phyloP scores from a whole-genome alignment of 2,113 vertebrate genomes.

The Thermophis baileyi region DNA sequence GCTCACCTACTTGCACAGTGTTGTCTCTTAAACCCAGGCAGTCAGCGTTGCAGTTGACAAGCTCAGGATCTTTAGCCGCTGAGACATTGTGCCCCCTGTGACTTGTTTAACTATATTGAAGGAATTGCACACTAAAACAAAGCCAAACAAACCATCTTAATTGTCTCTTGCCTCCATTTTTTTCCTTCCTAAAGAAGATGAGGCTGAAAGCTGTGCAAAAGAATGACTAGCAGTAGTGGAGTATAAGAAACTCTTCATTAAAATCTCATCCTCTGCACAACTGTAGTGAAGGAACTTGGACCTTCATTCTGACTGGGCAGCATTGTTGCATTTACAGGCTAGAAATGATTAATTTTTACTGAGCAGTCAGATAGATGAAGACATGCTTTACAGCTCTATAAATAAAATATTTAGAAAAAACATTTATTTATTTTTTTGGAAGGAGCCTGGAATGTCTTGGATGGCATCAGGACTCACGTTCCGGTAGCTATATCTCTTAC shows the following conservation, averaged over 20 bases:
- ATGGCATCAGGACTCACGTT: not conserved
- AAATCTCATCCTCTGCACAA: not conserved
- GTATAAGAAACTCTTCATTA: not conserved
- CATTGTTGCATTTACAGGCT: not conserved
- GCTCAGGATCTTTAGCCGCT: not conserved
- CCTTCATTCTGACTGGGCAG: too few species aligned
- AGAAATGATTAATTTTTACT: not conserved
- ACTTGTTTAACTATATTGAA: not conserved
- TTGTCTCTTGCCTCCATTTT: not conserved
- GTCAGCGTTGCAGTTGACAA: not conserved
- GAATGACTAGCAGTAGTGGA: not conserved
- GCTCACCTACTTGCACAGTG: not conserved
- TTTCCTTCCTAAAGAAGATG: not conserved
- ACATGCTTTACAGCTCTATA: not conserved
- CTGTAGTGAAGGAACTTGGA: not conserved
- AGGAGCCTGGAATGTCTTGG: not conserved
- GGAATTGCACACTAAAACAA: not conserved
- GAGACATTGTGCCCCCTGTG: not conserved
- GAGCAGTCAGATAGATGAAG: not conserved
- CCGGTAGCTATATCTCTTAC: not conserved
- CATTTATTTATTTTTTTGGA: not conserved
- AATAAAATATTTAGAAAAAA: not conserved
- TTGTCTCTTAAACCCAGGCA: not conserved
- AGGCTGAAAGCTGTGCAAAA: not conserved
- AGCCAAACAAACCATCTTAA: not conserved